A percentile compares a stretch with the other conserved stretches of the same genome.
Evolutionary conservation across 2,113 vertebrate genomes (phyloP).

Genomic region (Candoia aspera): DNA sequence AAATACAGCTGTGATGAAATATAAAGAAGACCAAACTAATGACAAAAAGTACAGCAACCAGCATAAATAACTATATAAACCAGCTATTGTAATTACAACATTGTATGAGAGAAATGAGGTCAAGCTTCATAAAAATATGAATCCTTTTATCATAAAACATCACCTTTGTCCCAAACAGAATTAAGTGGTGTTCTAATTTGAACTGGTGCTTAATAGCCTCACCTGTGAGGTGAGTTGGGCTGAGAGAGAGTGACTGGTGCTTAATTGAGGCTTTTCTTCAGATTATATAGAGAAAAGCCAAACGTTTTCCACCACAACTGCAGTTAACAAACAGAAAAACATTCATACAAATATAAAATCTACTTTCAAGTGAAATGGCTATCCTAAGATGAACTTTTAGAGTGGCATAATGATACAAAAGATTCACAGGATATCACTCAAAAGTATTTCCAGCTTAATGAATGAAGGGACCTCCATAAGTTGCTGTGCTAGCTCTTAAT

Average conservation of each 20-base stretch:
- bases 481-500: not conserved
- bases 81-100: not conserved
- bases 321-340: not conserved
- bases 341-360: not conserved
- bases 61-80: not conserved
- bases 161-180: not conserved
- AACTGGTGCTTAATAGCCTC: constrained; percentile 34
- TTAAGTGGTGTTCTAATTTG: not conserved
- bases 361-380: not conserved
- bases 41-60: not conserved
- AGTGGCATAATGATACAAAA: not conserved
- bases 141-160: constrained; percentile 25
- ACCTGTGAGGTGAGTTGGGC: too few species aligned
- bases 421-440: not conserved
- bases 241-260: too few species aligned
- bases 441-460: not conserved
- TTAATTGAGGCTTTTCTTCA: not conserved
- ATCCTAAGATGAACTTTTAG: not conserved
- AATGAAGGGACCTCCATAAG: not conserved
- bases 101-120: constrained; percentile 25
- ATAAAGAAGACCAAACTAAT: not conserved
- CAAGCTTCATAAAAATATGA: constrained; percentile 12
- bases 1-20: not conserved
- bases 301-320: not conserved
- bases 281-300: not conserved